phyloP scores from a whole-genome alignment of 2,797 vertebrate species.

The Eurystomus glaucurus region DNA sequence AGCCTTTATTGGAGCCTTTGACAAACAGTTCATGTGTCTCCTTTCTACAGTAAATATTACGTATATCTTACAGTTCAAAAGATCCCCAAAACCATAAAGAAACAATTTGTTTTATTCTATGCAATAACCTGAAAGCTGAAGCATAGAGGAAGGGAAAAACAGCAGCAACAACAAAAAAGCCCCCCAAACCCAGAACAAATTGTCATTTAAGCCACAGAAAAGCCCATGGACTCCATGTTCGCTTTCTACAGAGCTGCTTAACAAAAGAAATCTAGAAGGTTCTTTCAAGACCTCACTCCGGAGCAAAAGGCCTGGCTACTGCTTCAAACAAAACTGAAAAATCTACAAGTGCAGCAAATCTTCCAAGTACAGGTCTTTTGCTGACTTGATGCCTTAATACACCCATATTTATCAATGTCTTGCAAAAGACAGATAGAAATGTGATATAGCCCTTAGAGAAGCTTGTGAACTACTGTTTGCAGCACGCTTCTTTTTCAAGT shows the following conservation, averaged over 20 bases:
- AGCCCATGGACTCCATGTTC: neutral
- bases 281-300: neutral
- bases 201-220: neutral
- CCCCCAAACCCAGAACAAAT: accelerated
- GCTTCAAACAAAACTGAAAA: neutral
- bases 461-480: neutral
- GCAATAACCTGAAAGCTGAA: neutral
- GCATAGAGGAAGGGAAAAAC: neutral
- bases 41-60: neutral
- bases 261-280: neutral
- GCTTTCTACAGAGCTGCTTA: neutral
- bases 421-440: neutral
- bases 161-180: neutral
- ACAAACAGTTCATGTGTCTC: neutral
- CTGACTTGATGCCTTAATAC: neutral
- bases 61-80: neutral
- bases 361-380: neutral
- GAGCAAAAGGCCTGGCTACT: neutral
- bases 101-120: neutral
- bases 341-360: neutral
- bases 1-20: neutral
- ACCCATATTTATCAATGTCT: neutral
- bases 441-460: neutral
- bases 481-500: neutral
- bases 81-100: neutral